Evolutionary conservation across 1,140 invertebrate species (phyloP).

Genomic region (Drosophila rhopaloa): DNA sequence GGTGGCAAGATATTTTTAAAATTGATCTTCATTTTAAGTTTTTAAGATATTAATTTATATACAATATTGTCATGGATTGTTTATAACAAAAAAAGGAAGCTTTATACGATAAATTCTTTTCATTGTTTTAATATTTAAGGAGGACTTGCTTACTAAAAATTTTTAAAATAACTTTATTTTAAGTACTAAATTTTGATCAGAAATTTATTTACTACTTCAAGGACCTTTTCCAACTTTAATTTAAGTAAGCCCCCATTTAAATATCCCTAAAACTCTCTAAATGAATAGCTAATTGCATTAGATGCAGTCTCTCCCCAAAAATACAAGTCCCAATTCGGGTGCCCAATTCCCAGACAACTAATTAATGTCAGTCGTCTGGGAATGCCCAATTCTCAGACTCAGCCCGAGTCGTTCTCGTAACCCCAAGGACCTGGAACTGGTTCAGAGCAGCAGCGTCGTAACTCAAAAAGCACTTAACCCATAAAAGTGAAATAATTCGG

Average conservation of each 20-base stretch:
- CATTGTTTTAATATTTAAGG: too few relatives aligned
- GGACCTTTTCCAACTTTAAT: neutral
- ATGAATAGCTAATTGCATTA: conserved; percentile 23
- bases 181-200: too few relatives aligned
- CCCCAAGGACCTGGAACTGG: conserved; percentile 44
- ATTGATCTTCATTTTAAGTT: too few relatives aligned
- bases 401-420: conserved; percentile 15
- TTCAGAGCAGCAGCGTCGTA: conserved; percentile 44
- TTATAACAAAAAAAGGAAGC: too few relatives aligned
- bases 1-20: too few relatives aligned
- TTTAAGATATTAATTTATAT: too few relatives aligned
- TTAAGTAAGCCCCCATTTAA: neutral
- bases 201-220: too few relatives aligned
- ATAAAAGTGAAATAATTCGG: conserved; percentile 83
- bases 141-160: too few relatives aligned
- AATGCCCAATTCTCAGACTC: conserved; percentile 16
- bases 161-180: too few relatives aligned
- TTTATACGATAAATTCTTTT: too few relatives aligned
- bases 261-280: conserved; percentile 1
- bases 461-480: conserved; percentile 84
- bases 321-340: neutral
- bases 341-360: conserved; percentile 71
- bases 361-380: conserved; percentile 65
- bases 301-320: neutral
- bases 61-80: too few relatives aligned